Conservation (phyloP, 1,140 invertebrate genomes). For the Dinothrombium tinctorium region DNA sequence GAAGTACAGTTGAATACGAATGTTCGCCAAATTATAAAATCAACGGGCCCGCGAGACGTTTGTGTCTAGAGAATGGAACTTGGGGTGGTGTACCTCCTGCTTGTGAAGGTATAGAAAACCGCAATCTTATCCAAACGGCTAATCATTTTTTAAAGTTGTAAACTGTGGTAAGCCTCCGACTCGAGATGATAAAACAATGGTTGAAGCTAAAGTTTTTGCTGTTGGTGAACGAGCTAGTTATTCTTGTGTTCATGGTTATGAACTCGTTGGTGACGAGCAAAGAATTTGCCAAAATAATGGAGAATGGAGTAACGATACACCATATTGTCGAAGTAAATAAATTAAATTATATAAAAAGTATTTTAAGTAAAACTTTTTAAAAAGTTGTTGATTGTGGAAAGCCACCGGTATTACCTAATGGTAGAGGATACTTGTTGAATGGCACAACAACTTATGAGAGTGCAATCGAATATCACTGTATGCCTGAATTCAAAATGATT, state of each 20-base stretch:
- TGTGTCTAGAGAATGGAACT: conserved; percentile 54
- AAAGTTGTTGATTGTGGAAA: conserved; percentile 55
- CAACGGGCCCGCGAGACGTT: conserved; percentile 22
- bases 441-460: conserved; percentile 52
- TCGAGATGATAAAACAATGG: conserved; percentile 19
- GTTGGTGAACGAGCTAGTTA: conserved; percentile 53
- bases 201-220: conserved; percentile 35
- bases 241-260: conserved; percentile 50
- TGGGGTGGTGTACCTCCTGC: conserved; percentile 42
- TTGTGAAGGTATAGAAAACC: too few species aligned
- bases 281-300: conserved; percentile 50
- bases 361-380: not conserved
- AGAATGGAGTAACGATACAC: conserved; percentile 49
- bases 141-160: too few species aligned
- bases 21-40: conserved; percentile 56
- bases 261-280: conserved; percentile 50
- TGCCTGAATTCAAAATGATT: conserved; percentile 52
- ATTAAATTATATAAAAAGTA: not conserved
- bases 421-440: conserved; percentile 58
- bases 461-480: conserved; percentile 61
- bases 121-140: too few species aligned
- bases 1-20: conserved; percentile 52
- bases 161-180: conserved; percentile 13
- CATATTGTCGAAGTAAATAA: conserved; percentile 51
- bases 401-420: conserved; percentile 48